Evolutionary conservation across 2,888 invertebrate genomes (phyloP), one percentile per base, ranked within the genome.

Genomic region (Crocallis elinguaria): DNA sequence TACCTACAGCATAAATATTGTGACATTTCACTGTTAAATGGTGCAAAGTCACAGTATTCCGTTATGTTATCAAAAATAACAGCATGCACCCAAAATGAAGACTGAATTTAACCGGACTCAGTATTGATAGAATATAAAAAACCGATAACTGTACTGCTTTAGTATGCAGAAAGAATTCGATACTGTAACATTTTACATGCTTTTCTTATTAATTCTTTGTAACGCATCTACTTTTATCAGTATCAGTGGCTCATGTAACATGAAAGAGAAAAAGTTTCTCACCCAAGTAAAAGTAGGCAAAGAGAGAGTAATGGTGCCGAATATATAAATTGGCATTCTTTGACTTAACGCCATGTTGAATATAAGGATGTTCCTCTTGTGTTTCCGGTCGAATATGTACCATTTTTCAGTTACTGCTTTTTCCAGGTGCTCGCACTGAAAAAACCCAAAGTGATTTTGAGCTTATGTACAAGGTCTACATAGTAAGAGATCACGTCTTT

Each of bases 251-350:
- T n/a, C 8, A 2, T 29, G 9, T 12, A 36, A 27, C n/a, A 17
- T 29, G 30, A 46, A 56, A 43, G 25, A 43, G 25, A 43, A 39
- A 51, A 46, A 58, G 16, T 42, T 49, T 17, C 76, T 73, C 71
- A 88, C 90, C 90, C 88, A 89, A 49, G 86, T 88, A 64, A 89
- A 91, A 8, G 89, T 90, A 1, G 87, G 85, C 46, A 86, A 62
- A 3, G 85, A 88, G 9, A 91, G 54, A 0, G 82, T 73, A 9
- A 82, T 77, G 8, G 88, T 75, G 0, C 90, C 90, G 66, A 89
- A 91, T 56, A 91, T 88, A 60, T 82, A 83, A 36, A 88, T 85
- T 0, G 88, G 87, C 87, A 91, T 90, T 1, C 79, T 63, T 53
- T 86, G 84, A 73, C 72, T 77, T 5, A 88, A 64, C 0, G 88